Percentiles rank a stretch among this genome's conserved stretches.
phyloP scores from a whole-genome alignment of 2,888 invertebrate genomes.

The Drymonia ruficornis region DNA sequence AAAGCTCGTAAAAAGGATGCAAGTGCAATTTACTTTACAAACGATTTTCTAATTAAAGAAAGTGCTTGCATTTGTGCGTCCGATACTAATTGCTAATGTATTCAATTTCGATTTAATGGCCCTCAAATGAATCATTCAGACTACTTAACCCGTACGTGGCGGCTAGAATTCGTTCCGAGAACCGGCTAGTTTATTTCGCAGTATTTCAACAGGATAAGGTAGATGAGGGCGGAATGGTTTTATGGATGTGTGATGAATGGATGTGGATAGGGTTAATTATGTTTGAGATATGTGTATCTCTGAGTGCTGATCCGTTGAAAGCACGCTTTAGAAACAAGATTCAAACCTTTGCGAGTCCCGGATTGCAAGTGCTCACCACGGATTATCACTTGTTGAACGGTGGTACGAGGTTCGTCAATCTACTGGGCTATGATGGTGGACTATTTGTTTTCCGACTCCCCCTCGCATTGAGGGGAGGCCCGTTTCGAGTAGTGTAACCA shows the following conservation, averaged over 20 bases:
- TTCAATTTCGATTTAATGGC: constrained; percentile 9
- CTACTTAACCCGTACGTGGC: constrained; percentile 10
- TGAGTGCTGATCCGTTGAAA: background rate
- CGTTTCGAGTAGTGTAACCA: too few relatives aligned
- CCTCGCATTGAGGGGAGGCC: too few relatives aligned
- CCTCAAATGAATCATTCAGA: constrained; percentile 34
- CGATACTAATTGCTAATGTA: constrained; percentile 5
- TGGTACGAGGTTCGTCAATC: too few relatives aligned
- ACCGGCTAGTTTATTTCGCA: constrained; percentile 23
- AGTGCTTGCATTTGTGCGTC: constrained; percentile 3
- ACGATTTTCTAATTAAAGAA: constrained; percentile 4
- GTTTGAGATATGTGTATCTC: background rate
- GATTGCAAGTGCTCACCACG: too few relatives aligned
- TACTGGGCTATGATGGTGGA: too few relatives aligned
- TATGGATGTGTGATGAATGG: constrained; percentile 18
- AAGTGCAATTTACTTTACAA: background rate
- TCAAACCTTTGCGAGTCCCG: too few relatives aligned
- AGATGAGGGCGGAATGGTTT: constrained; percentile 15
- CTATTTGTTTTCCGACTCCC: too few relatives aligned
- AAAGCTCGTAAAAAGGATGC: background rate
- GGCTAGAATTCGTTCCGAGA: constrained; percentile 31
- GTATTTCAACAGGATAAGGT: constrained; percentile 19
- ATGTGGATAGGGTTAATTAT: constrained; percentile 12
- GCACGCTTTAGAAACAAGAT: too few relatives aligned
- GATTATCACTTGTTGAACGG: too few relatives aligned